Base-by-base conservation (phyloP, 2,797 vertebrate genomes). In the Bovichtus diacanthus region DNA sequence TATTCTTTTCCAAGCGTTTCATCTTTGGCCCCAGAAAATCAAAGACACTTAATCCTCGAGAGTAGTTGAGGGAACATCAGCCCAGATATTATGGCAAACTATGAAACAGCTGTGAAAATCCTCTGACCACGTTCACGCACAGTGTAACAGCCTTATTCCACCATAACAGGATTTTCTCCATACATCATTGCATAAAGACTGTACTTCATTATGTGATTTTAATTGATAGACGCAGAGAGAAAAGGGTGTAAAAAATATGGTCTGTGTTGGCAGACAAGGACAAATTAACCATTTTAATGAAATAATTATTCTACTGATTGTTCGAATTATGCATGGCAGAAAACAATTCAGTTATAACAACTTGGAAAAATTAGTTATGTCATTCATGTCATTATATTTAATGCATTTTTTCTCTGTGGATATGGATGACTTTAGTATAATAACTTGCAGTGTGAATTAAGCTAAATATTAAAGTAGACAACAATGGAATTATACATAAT, bases 231-330 rank as follows among this genome's bases (percentile, higher is more conserved):
- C 75, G 67, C 59, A 73, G 69, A 87, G 47, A 88, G 53, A 88
- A 90, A 84, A 58, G 70, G 78, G 38, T 41, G 65, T 58, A 60
- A 54, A 80, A 85, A 85, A 88, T 70, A 75, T 29, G 73, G 66
- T 61, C 80, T 74, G 61, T 85, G 69, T 88, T 85, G 62, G 81
- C 60, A 68, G 78, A 82, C 51, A 6, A 82, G 82, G 80, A 87
- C 86, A 94, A 93, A 93, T 93, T 65, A 92, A 90, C 78, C 76
- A 71, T 89, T 90, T 90, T 87, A 84, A 90, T 92, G 82, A 86
- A 94, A 93, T 82, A 81, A 88, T 88, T 82, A 84, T 84, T 83
- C 75, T 25, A 56, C 65, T 83, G 82, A 91, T 82, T 80, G 83
- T 87, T 80, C 44, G 21, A 93, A 92, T 88, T 88, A 92, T 82